Conservation (phyloP, 2,113 vertebrate genomes). For the Porphyrio hochstetteri region DNA sequence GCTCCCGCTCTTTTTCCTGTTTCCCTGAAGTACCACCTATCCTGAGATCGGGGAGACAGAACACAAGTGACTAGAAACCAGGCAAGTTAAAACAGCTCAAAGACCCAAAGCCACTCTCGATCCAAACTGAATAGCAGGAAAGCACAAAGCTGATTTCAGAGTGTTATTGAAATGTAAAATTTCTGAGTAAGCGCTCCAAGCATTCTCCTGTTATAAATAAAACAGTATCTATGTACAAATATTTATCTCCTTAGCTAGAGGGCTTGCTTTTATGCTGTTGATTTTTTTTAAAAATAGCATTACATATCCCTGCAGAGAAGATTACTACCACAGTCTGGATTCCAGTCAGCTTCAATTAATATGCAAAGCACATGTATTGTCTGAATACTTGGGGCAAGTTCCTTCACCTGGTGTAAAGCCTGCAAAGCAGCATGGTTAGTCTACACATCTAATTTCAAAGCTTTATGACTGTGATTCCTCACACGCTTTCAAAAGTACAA, state of each 20-base stretch:
- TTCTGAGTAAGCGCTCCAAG: background rate
- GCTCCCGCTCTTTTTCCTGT: rapidly evolving
- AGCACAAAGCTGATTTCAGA: background rate
- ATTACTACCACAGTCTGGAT: background rate
- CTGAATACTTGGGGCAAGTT: background rate
- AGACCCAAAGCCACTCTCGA: background rate
- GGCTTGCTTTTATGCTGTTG: background rate
- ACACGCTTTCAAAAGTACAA: background rate
- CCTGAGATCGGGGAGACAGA: background rate
- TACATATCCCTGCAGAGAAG: background rate
- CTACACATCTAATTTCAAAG: background rate
- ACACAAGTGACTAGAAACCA: background rate
- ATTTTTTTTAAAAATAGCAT: background rate
- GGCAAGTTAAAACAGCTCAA: background rate
- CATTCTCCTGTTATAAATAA: conserved; percentile 1
- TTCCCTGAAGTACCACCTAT: background rate
- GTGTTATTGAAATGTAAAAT: background rate
- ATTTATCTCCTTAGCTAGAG: background rate
- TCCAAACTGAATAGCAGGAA: background rate
- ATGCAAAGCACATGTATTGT: background rate
- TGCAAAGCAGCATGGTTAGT: background rate
- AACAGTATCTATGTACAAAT: background rate
- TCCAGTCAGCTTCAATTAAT: background rate
- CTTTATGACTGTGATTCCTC: background rate
- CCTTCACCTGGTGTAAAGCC: background rate